These are phyloP conservation scores for Drosophila nigromelanica DNA, from an alignment of 1,140 invertebrate species.

Conservation along the genomic window DNA sequence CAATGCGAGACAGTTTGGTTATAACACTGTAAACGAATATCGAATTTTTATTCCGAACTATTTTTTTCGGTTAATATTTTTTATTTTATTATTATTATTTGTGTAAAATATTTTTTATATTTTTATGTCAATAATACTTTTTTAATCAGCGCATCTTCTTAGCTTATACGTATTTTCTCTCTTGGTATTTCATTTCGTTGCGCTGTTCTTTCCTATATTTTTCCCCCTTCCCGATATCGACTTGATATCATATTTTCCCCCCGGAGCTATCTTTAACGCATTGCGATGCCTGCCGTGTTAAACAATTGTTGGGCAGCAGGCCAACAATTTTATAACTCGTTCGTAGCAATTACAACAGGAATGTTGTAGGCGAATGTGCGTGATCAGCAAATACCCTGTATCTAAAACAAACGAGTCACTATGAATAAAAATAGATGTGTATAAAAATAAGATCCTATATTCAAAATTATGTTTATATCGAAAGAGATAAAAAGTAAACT, in stretches of 20 bases:
- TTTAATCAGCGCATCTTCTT: not conserved
- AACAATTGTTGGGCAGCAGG: slow-evolving; percentile 20
- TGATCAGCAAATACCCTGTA: slow-evolving; percentile 1
- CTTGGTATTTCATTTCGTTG: not conserved
- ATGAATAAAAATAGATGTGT: too few relatives aligned
- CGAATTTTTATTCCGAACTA: not conserved
- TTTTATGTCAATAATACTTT: too few relatives aligned
- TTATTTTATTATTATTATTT: too few relatives aligned
- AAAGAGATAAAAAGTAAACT: too few relatives aligned
- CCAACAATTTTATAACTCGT: slow-evolving; percentile 42
- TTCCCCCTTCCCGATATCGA: not conserved
- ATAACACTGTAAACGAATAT: too few relatives aligned
- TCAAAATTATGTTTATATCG: too few relatives aligned
- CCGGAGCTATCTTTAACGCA: not conserved
- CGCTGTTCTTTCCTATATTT: not conserved
- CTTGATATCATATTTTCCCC: not conserved
- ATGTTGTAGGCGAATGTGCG: not conserved
- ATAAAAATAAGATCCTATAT: too few relatives aligned
- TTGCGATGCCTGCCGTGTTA: not conserved
- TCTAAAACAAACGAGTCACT: not conserved
- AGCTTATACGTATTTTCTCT: not conserved
- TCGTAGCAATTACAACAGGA: slow-evolving; percentile 34
- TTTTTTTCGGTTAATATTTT: too few relatives aligned
- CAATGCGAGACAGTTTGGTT: too few relatives aligned
- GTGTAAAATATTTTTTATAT: too few relatives aligned